phyloP scores from a whole-genome alignment of 1,140 invertebrate species.

The Plodia interpunctella region DNA sequence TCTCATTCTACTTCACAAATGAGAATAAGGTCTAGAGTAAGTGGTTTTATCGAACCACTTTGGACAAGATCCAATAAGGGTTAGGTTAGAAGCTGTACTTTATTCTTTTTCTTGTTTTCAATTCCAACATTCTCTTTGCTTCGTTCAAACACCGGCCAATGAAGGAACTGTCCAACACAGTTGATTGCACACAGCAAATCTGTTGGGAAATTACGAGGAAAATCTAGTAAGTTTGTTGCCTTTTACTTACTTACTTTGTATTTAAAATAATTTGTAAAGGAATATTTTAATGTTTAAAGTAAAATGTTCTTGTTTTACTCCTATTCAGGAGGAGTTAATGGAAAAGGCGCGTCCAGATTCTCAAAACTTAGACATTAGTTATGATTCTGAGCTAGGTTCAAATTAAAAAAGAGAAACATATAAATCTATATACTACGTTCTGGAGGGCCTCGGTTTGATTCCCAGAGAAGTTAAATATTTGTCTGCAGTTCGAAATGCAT shows the following conservation, averaged over 20 bases:
- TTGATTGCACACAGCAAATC: not conserved
- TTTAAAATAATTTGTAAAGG: no score
- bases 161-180: not conserved
- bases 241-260: not conserved
- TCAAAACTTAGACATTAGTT: no score
- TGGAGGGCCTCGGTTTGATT: no score
- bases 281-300: no score
- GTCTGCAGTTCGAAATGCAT: no score
- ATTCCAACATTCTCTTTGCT: not conserved
- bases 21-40: not conserved
- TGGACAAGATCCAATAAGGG: not conserved
- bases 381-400: no score
- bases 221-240: not conserved
- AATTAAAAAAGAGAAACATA: no score
- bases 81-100: not conserved
- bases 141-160: slow-evolving; percentile 5
- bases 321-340: no score
- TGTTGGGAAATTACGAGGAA: not conserved
- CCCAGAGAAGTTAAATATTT: no score
- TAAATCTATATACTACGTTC: no score
- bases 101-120: not conserved
- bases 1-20: not conserved
- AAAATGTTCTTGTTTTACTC: no score
- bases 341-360: no score
- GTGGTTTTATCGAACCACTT: not conserved